Evolutionary conservation across 2,113 vertebrate species (phyloP).

Genomic region (Lota lota): DNA sequence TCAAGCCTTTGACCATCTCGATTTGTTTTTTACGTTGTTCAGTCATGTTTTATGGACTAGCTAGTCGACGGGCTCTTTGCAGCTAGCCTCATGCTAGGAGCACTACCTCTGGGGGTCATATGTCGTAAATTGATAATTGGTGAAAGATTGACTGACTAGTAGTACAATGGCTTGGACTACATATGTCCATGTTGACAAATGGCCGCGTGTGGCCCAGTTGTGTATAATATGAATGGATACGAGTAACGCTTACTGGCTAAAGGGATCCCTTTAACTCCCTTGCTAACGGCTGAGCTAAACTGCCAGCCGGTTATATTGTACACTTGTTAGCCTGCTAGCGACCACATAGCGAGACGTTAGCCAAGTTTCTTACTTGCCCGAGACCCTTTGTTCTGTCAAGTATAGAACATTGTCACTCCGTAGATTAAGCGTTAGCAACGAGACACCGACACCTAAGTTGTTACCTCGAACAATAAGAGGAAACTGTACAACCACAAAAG

Average conservation of each 20-base stretch:
- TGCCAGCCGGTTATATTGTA: slow-evolving; percentile 1
- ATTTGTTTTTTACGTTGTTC: slow-evolving; percentile 2
- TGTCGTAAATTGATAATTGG: too few relatives aligned
- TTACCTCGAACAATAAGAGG: too few relatives aligned
- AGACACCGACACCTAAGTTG: too few relatives aligned
- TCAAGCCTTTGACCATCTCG: slow-evolving; percentile 21
- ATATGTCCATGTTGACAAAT: too few relatives aligned
- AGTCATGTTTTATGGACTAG: slow-evolving; percentile 42
- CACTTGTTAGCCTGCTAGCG: slow-evolving; percentile 53
- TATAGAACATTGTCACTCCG: slow-evolving; percentile 15
- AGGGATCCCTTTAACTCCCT: too few relatives aligned
- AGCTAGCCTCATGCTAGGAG: slow-evolving; percentile 56
- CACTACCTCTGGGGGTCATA: slow-evolving; percentile 32
- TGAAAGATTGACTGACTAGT: too few relatives aligned
- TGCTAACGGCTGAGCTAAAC: not conserved
- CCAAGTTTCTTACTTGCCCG: slow-evolving; percentile 36
- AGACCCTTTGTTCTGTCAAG: slow-evolving; percentile 62
- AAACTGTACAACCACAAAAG: too few relatives aligned
- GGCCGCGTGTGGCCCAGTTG: not conserved
- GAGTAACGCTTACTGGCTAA: not conserved
- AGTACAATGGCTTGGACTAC: too few relatives aligned
- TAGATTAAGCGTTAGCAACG: too few relatives aligned
- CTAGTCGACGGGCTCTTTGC: slow-evolving; percentile 55
- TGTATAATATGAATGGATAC: not conserved
- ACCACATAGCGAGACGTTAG: slow-evolving; percentile 54